Percentiles rank a stretch among this genome's conserved stretches.
phyloP scores from a whole-genome alignment of 1,140 invertebrate genomes.

The Plutomurus gul region DNA sequence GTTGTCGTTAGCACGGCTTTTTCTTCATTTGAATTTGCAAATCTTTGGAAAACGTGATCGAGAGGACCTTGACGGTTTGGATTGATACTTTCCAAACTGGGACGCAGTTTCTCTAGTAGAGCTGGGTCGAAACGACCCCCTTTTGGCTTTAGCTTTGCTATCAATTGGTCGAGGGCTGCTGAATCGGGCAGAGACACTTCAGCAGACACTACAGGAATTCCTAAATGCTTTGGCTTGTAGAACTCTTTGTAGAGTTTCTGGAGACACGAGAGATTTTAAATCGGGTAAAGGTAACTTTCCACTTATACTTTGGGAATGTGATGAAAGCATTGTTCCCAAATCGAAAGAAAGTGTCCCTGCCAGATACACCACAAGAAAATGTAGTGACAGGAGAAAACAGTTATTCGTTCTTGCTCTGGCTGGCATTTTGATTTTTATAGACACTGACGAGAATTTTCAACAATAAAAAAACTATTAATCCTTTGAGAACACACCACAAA shows the following conservation, averaged over 20 bases:
- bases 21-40: not conserved
- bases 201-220: constrained; percentile 16
- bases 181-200: not conserved
- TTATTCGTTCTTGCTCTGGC: not conserved
- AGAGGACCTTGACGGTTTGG: not conserved
- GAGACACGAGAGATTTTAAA: constrained; percentile 34
- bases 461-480: not conserved
- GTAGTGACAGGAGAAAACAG: not conserved
- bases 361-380: not conserved
- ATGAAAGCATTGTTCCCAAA: not conserved
- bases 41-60: not conserved
- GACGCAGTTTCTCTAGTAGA: constrained; percentile 38
- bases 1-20: not conserved
- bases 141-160: constrained; percentile 45
- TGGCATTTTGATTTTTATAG: constrained; percentile 7
- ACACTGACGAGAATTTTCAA: not conserved
- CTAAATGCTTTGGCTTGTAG: constrained; percentile 24
- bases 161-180: constrained; percentile 22
- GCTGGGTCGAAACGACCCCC: constrained; percentile 48
- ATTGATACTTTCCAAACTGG: not conserved
- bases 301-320: not conserved
- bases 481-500: no score
- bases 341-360: not conserved
- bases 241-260: constrained; percentile 34
- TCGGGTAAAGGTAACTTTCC: constrained; percentile 14